Percentiles rank a stretch among this genome's conserved stretches.
Conservation (phyloP, 2,113 vertebrate genomes). For the Atractosteus spatula region DNA sequence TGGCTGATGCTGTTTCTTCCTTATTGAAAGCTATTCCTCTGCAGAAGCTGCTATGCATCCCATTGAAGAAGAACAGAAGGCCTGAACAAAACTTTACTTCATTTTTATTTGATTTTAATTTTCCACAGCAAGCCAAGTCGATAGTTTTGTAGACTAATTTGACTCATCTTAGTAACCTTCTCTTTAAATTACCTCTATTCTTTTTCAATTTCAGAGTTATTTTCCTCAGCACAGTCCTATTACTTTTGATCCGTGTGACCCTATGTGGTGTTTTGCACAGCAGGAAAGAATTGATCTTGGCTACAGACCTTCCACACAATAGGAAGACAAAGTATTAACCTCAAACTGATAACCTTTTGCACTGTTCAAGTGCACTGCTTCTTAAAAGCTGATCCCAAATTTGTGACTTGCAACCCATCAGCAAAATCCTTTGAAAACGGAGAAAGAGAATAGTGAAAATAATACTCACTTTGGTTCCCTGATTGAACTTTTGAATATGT, state of each 20-base stretch:
- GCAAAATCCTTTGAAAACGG: slow-evolving; percentile 1
- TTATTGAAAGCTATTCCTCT: too few relatives aligned
- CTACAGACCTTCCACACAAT: background rate
- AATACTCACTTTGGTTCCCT: background rate
- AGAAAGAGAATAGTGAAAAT: background rate
- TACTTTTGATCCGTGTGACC: background rate
- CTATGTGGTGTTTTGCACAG: slow-evolving; percentile 3
- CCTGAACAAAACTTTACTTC: too few relatives aligned
- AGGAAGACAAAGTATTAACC: slow-evolving; percentile 5
- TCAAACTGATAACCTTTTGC: background rate
- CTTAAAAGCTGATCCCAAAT: slow-evolving; percentile 6
- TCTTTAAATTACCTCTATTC: background rate
- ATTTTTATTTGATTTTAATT: background rate
- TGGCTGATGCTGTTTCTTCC: too few relatives aligned
- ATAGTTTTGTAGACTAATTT: background rate
- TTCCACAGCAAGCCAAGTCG: background rate
- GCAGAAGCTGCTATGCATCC: too few relatives aligned
- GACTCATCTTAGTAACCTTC: slow-evolving; percentile 1
- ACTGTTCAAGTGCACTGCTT: slow-evolving; percentile 1
- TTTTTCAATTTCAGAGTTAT: slow-evolving; percentile 8
- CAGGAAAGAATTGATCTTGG: background rate
- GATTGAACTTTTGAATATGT: background rate
- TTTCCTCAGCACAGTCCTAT: background rate
- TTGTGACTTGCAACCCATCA: background rate
- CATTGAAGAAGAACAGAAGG: too few relatives aligned